Evolutionary conservation across 1,140 invertebrate genomes (phyloP).

Genomic region (Sogatella furcifera): DNA sequence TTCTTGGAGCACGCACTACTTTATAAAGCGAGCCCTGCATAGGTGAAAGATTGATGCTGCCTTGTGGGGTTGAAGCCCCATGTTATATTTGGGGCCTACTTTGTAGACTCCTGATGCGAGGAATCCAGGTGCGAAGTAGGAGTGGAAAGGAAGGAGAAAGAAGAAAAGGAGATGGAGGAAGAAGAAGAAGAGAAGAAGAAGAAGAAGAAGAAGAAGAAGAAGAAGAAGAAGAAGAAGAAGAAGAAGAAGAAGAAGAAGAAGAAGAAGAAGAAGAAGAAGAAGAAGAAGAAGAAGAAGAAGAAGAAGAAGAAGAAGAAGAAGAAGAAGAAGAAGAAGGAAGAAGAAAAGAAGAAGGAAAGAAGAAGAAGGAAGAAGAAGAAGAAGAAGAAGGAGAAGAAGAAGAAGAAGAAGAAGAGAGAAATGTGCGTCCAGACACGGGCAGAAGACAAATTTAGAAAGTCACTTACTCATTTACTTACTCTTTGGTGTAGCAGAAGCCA

Average conservation of each 20-base stretch:
- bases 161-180: neutral
- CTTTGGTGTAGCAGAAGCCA: too few relatives aligned
- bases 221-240: conserved; percentile 7
- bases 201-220: neutral
- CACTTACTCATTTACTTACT: too few relatives aligned
- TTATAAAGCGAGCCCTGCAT: too few relatives aligned
- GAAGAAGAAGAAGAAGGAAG: neutral
- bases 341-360: neutral
- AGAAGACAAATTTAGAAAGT: neutral
- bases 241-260: neutral
- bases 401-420: neutral
- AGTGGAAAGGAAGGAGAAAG: too few relatives aligned
- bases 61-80: too few relatives aligned
- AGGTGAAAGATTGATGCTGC: too few relatives aligned
- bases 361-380: neutral
- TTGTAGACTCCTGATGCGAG: too few relatives aligned
- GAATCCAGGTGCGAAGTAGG: too few relatives aligned
- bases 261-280: conserved; percentile 1
- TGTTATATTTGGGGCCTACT: too few relatives aligned
- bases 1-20: too few relatives aligned
- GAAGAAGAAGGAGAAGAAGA: too few relatives aligned
- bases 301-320: neutral
- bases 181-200: too few relatives aligned
- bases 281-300: neutral
- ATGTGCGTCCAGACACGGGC: neutral